phyloP scores from a whole-genome alignment of 2,888 invertebrate species.

The Nomada fabriciana region DNA sequence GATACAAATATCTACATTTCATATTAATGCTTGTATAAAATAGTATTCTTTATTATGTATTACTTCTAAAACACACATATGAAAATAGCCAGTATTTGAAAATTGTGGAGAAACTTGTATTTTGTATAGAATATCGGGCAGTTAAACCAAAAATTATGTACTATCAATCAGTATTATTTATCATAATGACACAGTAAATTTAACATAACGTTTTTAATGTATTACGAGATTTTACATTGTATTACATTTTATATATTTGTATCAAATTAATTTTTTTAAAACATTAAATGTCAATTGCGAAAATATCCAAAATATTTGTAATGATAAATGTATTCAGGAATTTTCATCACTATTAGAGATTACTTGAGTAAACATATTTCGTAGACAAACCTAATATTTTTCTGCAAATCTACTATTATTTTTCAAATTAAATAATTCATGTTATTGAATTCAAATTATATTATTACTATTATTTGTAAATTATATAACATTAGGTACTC shows the following conservation, averaged over 20 bases:
- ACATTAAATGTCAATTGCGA: slow-evolving; percentile 19
- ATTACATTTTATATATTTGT: slow-evolving; percentile 16
- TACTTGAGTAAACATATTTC: slow-evolving; percentile 2
- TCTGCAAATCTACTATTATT: neutral
- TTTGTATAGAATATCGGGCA: slow-evolving; percentile 13
- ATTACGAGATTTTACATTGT: slow-evolving; percentile 14
- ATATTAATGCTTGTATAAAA: slow-evolving; percentile 20
- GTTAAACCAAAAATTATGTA: slow-evolving; percentile 23
- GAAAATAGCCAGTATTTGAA: neutral
- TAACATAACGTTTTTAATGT: slow-evolving; percentile 26
- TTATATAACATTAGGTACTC: slow-evolving; percentile 12
- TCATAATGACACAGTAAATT: slow-evolving; percentile 26
- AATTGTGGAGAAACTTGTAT: slow-evolving; percentile 4
- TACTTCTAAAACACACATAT: slow-evolving; percentile 5
- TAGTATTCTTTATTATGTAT: slow-evolving; percentile 20
- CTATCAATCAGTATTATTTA: slow-evolving; percentile 47
- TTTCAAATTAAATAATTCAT: slow-evolving; percentile 9
- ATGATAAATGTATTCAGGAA: slow-evolving; percentile 3
- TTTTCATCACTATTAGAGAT: slow-evolving; percentile 15
- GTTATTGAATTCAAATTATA: neutral
- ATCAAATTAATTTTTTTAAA: slow-evolving; percentile 7
- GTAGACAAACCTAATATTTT: slow-evolving; percentile 6
- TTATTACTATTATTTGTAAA: slow-evolving; percentile 24
- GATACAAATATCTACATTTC: slow-evolving; percentile 9
- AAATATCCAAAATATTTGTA: neutral